Base-by-base conservation (phyloP, 2,797 vertebrate genomes). In the Oreortyx pictus region DNA sequence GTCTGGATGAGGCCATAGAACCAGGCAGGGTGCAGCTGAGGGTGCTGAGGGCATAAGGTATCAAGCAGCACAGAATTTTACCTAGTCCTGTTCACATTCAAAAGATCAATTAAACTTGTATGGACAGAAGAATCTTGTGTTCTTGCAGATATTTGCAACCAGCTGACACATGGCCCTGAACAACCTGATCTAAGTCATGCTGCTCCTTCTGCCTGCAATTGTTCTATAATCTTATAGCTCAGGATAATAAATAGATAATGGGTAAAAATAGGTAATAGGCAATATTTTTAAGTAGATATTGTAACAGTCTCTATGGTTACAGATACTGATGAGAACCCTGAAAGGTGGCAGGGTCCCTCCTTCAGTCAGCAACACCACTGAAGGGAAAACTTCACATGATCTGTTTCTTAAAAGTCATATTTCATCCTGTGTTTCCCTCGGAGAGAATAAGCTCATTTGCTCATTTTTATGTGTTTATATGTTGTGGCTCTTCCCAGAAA, bases 31-130 rank as follows among this genome's bases (percentile, higher is more conserved):
- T 52, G 11, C 33, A 86, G 59, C 33, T 68, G 70, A 46, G n/a
- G 43, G 44, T 47, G 64, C 41, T 13, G 43, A 22, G 25, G 25
- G 11, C 5, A 78, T 81, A 74, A 14, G 10, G 67, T 46, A 68
- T n/a, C 60, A 0, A 0, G 7, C 17, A n/a, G 1, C 12, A 74
- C 11, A 67, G 16, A 44, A 61, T 27, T 70, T 70, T 66, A 57
- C 18, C n/a, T n/a, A 31, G 29, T 57, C 29, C 24, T 64, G 17
- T 60, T 82, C 35, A 47, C 25, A 78, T 64, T 44, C 44, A 77
- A 49, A 24, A 60, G 12, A 37, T 72, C 33, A 31, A 5, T 41
- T 29, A 89, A 64, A 3, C 29, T 35, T 15, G 19, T 62, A 43
- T 2, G 0, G 1, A 65, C 56, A n/a, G n/a, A 29, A 57, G 77